These are phyloP conservation scores for Charadrius vociferus DNA, from an alignment of 2,113 vertebrate genomes.

Conservation along the genomic window DNA sequence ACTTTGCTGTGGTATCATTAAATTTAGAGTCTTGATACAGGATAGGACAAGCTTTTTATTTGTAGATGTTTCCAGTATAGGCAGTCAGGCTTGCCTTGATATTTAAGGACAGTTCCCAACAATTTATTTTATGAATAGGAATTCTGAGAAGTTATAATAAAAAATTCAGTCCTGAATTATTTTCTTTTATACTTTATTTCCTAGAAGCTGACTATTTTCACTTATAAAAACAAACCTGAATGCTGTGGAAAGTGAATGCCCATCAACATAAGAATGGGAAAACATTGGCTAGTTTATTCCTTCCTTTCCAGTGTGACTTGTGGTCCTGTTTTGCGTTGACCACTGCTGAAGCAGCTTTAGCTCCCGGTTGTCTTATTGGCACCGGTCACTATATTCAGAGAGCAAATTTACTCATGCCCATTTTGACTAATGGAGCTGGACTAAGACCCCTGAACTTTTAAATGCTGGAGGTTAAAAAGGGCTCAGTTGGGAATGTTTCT, in stretches of 20 bases:
- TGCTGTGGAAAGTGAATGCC: neutral
- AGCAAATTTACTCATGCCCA: neutral
- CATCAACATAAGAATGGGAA: neutral
- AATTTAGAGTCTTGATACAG: neutral
- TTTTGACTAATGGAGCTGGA: neutral
- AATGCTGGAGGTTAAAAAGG: neutral
- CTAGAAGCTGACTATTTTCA: neutral
- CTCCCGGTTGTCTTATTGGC: neutral
- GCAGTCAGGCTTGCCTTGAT: neutral
- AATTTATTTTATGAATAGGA: neutral
- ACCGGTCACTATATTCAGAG: neutral
- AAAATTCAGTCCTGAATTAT: neutral
- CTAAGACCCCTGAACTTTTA: neutral
- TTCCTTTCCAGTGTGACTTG: neutral
- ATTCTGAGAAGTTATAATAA: neutral
- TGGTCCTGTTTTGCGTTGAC: neutral
- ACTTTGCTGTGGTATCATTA: neutral
- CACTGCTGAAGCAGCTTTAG: neutral
- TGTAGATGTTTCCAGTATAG: neutral
- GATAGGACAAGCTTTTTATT: neutral
- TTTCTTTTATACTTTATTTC: neutral
- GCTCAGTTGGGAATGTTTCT: neutral
- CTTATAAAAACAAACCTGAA: neutral
- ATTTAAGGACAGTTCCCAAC: neutral
- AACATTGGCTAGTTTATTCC: neutral